Percentiles rank a stretch among this genome's conserved stretches.
These are phyloP conservation scores for Fukomys damarensis DNA, from an alignment of 2,113 vertebrate genomes.

Conservation along the genomic window DNA sequence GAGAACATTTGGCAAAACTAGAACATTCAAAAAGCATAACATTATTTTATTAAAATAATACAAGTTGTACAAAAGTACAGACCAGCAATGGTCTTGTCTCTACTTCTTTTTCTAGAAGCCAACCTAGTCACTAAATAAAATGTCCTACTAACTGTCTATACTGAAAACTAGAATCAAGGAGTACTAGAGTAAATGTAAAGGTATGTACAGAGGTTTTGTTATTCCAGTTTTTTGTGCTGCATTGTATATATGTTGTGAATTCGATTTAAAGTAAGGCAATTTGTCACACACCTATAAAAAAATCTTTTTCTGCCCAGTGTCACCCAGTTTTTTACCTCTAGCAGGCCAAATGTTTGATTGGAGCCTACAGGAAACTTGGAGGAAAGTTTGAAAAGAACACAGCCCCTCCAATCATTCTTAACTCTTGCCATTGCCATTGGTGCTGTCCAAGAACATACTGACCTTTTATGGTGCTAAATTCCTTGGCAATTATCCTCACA, in stretches of 20 bases:
- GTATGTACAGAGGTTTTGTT: neutral
- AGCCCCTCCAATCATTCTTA: neutral
- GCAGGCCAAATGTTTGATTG: neutral
- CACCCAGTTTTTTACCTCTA: neutral
- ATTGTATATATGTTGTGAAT: neutral
- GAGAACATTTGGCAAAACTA: neutral
- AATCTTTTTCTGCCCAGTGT: conserved; percentile 31
- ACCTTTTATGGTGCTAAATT: neutral
- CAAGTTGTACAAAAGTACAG: neutral
- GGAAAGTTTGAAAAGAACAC: neutral
- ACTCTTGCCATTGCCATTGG: neutral
- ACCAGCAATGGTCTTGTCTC: neutral
- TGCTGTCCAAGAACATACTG: neutral
- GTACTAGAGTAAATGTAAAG: conserved; percentile 15
- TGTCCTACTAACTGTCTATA: neutral
- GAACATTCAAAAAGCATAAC: neutral
- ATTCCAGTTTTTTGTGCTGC: neutral
- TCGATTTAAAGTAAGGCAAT: conserved; percentile 5
- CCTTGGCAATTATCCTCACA: neutral
- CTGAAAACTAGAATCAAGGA: conserved; percentile 5
- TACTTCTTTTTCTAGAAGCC: neutral
- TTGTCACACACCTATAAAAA: neutral
- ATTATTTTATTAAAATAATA: neutral
- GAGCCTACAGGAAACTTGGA: neutral
- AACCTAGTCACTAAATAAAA: neutral